Conservation (phyloP, 2,888 invertebrate genomes). For the Meloe dianella region DNA sequence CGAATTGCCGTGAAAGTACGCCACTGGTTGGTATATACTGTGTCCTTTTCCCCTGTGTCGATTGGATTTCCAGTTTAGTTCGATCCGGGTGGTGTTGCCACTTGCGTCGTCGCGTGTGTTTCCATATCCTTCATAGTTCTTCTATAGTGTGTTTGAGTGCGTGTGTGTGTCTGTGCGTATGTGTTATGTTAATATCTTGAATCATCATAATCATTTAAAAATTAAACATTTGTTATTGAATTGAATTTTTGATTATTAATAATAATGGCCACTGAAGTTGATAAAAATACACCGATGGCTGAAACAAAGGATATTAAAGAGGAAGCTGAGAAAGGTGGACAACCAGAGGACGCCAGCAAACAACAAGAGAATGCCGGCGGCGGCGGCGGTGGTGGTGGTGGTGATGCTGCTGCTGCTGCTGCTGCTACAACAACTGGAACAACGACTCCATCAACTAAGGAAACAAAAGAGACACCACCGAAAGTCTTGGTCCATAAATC, state of each 20-base stretch:
- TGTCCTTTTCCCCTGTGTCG: slow-evolving; percentile 15
- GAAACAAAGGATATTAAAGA: slow-evolving; percentile 65
- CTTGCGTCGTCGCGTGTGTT: background rate
- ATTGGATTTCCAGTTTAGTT: slow-evolving; percentile 5
- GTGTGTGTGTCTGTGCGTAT: background rate
- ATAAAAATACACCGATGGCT: slow-evolving; percentile 71
- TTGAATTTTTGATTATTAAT: slow-evolving; percentile 25
- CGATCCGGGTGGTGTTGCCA: slow-evolving; percentile 8
- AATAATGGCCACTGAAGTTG: slow-evolving; percentile 80
- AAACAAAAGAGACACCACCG: slow-evolving; percentile 70
- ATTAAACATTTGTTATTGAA: no score
- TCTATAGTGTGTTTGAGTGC: background rate
- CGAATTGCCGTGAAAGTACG: slow-evolving; percentile 30
- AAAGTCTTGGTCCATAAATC: slow-evolving; percentile 85
- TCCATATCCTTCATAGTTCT: background rate
- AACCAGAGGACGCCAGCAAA: slow-evolving; percentile 60
- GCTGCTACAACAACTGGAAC: slow-evolving; percentile 49
- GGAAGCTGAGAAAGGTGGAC: slow-evolving; percentile 61
- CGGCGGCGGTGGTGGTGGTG: slow-evolving; percentile 48
- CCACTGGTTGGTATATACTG: slow-evolving; percentile 34
- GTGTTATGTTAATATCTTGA: background rate
- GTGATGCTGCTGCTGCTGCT: slow-evolving; percentile 60
- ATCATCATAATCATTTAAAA: slow-evolving; percentile 18
- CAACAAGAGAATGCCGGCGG: slow-evolving; percentile 60
- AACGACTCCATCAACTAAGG: slow-evolving; percentile 60